Conservation (phyloP, 2,888 invertebrate genomes). For the Lycia hirtaria region DNA sequence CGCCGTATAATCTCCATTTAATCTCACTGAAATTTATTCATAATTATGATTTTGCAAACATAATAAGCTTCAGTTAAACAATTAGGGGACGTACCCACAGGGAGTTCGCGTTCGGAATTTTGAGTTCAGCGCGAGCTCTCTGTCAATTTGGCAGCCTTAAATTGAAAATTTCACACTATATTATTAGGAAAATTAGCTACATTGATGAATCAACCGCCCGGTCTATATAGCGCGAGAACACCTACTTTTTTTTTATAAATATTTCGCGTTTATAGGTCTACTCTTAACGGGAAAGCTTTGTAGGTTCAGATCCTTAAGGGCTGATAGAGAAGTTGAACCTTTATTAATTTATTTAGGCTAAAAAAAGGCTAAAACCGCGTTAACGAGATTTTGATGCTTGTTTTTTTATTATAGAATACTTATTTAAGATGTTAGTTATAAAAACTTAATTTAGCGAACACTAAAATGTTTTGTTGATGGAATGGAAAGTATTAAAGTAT, state of each 20-base stretch:
- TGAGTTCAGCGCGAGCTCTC: too few relatives aligned
- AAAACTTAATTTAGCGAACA: conserved; percentile 7
- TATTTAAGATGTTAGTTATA: not conserved
- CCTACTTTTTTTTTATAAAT: too few relatives aligned
- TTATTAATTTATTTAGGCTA: conserved; percentile 28
- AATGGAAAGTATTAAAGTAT: not conserved
- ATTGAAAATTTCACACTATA: too few relatives aligned
- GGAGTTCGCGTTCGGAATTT: too few relatives aligned
- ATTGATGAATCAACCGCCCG: too few relatives aligned
- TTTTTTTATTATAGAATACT: conserved; percentile 10
- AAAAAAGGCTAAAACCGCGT: conserved; percentile 7
- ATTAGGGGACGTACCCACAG: too few relatives aligned
- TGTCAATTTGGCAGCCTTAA: too few relatives aligned
- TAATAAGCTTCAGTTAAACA: conserved; percentile 30
- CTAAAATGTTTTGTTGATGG: conserved; percentile 8
- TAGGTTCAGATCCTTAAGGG: too few relatives aligned
- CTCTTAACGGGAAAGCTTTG: too few relatives aligned
- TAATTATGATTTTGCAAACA: conserved; percentile 38
- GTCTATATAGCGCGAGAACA: too few relatives aligned
- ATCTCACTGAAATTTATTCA: conserved; percentile 33
- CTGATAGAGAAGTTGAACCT: conserved; percentile 29
- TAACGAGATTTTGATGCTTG: conserved; percentile 25
- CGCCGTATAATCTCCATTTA: conserved; percentile 11
- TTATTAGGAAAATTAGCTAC: too few relatives aligned
- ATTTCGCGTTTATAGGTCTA: too few relatives aligned